Conservation (phyloP, 2,888 invertebrate species). For the Cataglyphis albicans region DNA sequence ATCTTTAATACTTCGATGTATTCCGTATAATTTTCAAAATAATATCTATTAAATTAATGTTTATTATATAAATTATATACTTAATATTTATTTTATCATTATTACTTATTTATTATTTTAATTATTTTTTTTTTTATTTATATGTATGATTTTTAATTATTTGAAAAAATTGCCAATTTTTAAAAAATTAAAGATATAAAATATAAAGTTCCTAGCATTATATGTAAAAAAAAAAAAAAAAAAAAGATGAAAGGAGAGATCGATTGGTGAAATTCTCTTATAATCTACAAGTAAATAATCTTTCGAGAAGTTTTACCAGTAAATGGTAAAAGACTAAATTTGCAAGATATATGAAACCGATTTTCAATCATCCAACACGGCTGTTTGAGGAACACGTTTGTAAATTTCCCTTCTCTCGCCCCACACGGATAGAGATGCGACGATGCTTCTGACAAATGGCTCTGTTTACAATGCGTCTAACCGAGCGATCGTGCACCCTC, state of each 20-base stretch:
- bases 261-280: background rate
- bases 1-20: constrained; percentile 7
- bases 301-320: background rate
- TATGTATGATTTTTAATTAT: no score
- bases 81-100: no score
- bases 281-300: background rate
- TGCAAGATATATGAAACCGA: background rate
- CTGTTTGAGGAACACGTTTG: background rate
- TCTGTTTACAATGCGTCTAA: constrained; percentile 79
- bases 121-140: no score
- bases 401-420: background rate
- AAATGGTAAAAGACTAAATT: background rate
- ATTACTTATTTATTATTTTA: no score
- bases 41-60: constrained; percentile 26
- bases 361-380: background rate
- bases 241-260: background rate
- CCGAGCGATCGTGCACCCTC: constrained; percentile 65
- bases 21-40: background rate
- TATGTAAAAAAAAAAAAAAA: background rate
- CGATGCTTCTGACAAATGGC: constrained; percentile 77
- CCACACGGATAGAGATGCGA: background rate
- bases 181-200: background rate
- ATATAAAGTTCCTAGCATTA: background rate
- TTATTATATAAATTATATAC: background rate
- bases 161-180: background rate